phyloP scores from a whole-genome alignment of 1,140 invertebrate genomes.

The Charaxes varanes region DNA sequence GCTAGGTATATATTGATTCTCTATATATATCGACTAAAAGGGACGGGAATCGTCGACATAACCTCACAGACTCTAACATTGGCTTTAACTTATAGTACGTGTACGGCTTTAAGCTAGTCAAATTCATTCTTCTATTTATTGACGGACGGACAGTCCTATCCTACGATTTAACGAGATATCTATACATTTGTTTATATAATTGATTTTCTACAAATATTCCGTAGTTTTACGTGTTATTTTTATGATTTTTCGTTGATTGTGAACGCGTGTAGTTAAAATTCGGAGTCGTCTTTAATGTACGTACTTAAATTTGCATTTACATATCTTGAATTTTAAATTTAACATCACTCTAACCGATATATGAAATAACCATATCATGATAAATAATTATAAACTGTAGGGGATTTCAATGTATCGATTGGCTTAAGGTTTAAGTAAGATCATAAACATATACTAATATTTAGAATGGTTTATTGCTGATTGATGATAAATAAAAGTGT shows the following conservation, averaged over 20 bases:
- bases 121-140: conserved; percentile 63
- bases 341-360: conserved; percentile 19
- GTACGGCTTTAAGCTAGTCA: conserved; percentile 68
- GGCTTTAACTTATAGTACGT: conserved; percentile 70
- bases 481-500: too few species aligned
- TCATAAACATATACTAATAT: not conserved
- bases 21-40: conserved; percentile 63
- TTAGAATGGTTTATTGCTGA: not conserved
- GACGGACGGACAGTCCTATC: conserved; percentile 35
- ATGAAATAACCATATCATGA: conserved; percentile 26
- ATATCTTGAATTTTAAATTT: conserved; percentile 21
- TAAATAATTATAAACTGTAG: conserved; percentile 5
- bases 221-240: conserved; percentile 55
- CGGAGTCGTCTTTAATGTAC: conserved; percentile 16
- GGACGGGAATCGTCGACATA: conserved; percentile 51
- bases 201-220: conserved; percentile 68
- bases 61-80: conserved; percentile 71
- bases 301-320: conserved; percentile 19
- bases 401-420: conserved; percentile 4
- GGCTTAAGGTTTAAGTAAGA: too few species aligned
- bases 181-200: conserved; percentile 60
- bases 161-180: conserved; percentile 54
- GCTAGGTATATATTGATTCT: conserved; percentile 60
- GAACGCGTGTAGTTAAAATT: conserved; percentile 25
- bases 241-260: too few species aligned